phyloP scores from a whole-genome alignment of 2,888 invertebrate species.

The Erynnis tages region DNA sequence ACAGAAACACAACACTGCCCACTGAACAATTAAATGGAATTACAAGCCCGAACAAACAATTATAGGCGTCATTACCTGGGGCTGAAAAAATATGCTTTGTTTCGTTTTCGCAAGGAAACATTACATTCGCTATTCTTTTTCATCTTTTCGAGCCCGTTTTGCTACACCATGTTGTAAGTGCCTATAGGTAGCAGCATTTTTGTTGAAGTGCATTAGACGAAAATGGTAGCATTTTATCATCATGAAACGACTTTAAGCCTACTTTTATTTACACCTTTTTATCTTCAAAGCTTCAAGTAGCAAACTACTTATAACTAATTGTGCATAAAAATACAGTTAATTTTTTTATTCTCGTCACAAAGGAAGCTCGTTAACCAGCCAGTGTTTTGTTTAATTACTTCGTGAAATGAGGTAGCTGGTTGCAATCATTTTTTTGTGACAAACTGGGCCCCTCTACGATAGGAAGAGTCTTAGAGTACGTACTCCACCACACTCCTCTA shows the following conservation, averaged over 20 bases:
- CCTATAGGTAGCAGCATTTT: slow-evolving; percentile 6
- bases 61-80: slow-evolving; percentile 6
- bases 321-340: background rate
- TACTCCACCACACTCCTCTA: too few species aligned
- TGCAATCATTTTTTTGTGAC: too few species aligned
- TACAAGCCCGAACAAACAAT: slow-evolving; percentile 10
- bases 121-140: slow-evolving; percentile 11
- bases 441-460: too few species aligned
- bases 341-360: background rate
- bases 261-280: slow-evolving; percentile 22
- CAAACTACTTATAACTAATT: slow-evolving; percentile 12
- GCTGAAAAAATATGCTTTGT: slow-evolving; percentile 18
- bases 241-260: slow-evolving; percentile 14
- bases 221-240: slow-evolving; percentile 19
- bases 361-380: slow-evolving; percentile 3
- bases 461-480: too few species aligned
- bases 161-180: background rate
- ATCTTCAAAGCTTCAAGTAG: slow-evolving; percentile 15
- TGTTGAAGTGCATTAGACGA: slow-evolving; percentile 17
- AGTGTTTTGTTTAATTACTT: too few species aligned
- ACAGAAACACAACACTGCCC: slow-evolving; percentile 8
- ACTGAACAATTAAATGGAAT: slow-evolving; percentile 18
- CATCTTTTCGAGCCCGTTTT: slow-evolving; percentile 2
- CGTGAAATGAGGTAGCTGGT: too few species aligned
- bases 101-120: slow-evolving; percentile 10